Evolutionary conservation across 1,140 invertebrate species (phyloP).

Genomic region (Reticulitermes speratus): DNA sequence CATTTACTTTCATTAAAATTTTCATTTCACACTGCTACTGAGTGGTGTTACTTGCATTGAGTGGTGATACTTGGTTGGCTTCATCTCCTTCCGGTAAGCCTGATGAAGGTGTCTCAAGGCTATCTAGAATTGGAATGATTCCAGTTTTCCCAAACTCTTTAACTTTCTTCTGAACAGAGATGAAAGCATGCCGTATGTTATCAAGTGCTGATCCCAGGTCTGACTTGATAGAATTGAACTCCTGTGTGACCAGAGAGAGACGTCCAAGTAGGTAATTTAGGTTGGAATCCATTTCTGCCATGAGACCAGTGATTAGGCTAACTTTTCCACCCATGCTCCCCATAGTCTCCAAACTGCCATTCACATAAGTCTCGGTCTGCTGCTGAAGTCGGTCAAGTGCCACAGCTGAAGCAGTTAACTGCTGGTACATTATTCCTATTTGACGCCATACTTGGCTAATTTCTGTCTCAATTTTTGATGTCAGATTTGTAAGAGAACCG

Average conservation of each 20-base stretch:
- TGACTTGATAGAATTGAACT: conserved; percentile 81
- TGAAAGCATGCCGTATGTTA: conserved; percentile 67
- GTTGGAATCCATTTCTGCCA: conserved; percentile 79
- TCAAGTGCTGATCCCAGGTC: conserved; percentile 70
- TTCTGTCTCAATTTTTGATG: conserved; percentile 73
- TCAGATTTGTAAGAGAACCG: conserved; percentile 70
- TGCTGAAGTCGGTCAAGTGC: conserved; percentile 73
- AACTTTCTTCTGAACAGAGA: conserved; percentile 61
- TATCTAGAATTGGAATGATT: conserved; percentile 23
- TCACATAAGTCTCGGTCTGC: conserved; percentile 78
- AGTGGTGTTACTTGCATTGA: not conserved
- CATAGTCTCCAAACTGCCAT: conserved; percentile 78
- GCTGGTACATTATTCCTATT: conserved; percentile 84
- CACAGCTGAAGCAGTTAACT: conserved; percentile 72
- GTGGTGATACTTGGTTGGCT: conserved; percentile 19
- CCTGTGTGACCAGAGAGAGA: conserved; percentile 76
- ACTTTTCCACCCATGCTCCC: conserved; percentile 79
- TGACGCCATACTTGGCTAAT: conserved; percentile 81
- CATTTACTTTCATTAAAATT: not conserved
- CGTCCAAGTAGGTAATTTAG: conserved; percentile 81
- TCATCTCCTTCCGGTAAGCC: not conserved
- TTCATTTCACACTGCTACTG: not conserved
- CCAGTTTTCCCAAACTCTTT: conserved; percentile 39
- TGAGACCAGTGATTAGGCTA: conserved; percentile 71
- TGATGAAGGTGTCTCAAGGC: not conserved